Evolutionary conservation across 2,797 vertebrate genomes (phyloP).

Genomic region (Spinibarbus caldwelli): DNA sequence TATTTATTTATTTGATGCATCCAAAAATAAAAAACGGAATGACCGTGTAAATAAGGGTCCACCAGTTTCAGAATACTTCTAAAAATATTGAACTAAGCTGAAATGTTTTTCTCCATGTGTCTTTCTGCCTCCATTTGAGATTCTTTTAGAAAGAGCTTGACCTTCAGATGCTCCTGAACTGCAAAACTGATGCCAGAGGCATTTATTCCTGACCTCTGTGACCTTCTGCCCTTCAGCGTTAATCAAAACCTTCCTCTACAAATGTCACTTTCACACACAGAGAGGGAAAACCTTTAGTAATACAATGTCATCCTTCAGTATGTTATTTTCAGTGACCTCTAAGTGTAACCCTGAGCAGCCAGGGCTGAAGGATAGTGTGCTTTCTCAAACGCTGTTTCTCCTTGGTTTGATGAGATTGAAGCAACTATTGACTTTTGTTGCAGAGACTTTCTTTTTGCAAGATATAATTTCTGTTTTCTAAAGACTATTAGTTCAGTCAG

Average conservation of each 20-base stretch:
- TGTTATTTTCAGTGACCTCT: slow-evolving; percentile 22
- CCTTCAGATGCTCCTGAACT: not conserved
- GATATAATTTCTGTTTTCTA: not conserved
- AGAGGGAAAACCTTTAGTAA: not conserved
- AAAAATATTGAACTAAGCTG: not conserved
- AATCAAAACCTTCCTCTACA: not conserved
- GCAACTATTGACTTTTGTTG: slow-evolving; percentile 1
- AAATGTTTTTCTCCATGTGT: not conserved
- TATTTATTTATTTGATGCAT: not conserved
- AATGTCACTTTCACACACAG: slow-evolving; percentile 5
- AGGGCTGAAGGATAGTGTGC: not conserved
- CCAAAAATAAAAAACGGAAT: not conserved
- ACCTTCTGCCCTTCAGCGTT: slow-evolving; percentile 10
- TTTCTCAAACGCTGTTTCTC: not conserved
- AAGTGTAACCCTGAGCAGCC: slow-evolving; percentile 5
- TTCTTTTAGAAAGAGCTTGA: not conserved
- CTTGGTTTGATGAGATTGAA: not conserved
- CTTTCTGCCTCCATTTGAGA: not conserved
- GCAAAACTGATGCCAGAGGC: not conserved
- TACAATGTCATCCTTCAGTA: not conserved
- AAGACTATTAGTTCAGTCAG: not conserved
- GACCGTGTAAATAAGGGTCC: too few species aligned
- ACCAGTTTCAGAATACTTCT: not conserved
- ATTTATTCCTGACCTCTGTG: slow-evolving; percentile 19
- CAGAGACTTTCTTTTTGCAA: not conserved